Conservation (phyloP, 2,888 invertebrate species). For the Lathronympha strigana region DNA sequence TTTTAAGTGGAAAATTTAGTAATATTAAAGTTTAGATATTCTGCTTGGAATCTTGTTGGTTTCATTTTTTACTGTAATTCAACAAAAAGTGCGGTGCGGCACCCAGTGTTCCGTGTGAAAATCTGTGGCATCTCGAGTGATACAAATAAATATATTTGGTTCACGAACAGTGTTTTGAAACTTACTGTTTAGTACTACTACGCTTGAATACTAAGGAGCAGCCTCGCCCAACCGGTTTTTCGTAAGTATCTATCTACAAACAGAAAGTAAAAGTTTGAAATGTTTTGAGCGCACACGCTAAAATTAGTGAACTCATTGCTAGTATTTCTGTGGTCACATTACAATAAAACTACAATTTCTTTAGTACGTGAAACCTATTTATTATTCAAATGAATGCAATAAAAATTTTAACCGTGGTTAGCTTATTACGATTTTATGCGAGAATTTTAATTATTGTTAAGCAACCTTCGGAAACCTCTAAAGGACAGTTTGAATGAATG, state of each 20-base stretch:
- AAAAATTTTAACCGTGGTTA: constrained; percentile 24
- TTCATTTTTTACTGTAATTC: constrained; percentile 36
- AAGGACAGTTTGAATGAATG: constrained; percentile 29
- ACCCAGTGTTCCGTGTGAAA: constrained; percentile 52
- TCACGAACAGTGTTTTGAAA: constrained; percentile 51
- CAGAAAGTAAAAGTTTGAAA: constrained; percentile 62
- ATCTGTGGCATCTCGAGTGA: constrained; percentile 53
- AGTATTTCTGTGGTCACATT: constrained; percentile 13
- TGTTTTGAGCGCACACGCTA: constrained; percentile 30
- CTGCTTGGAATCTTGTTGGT: constrained; percentile 24
- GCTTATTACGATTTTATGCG: background rate
- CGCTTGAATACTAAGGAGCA: constrained; percentile 43
- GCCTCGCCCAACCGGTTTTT: constrained; percentile 57
- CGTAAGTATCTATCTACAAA: constrained; percentile 55
- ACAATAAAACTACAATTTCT: constrained; percentile 24
- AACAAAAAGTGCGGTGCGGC: constrained; percentile 45
- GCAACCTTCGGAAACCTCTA: constrained; percentile 25
- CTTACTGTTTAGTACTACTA: constrained; percentile 39
- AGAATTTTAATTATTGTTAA: constrained; percentile 13
- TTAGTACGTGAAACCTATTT: background rate
- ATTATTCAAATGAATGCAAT: constrained; percentile 9
- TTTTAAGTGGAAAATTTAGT: background rate
- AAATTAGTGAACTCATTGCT: background rate
- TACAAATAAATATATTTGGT: constrained; percentile 49
- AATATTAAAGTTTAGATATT: constrained; percentile 6